A percentile compares a stretch with the other conserved stretches of the same genome.
These are phyloP conservation scores for Margarornis squamiger DNA, from an alignment of 2,797 vertebrate species.

Conservation along the genomic window DNA sequence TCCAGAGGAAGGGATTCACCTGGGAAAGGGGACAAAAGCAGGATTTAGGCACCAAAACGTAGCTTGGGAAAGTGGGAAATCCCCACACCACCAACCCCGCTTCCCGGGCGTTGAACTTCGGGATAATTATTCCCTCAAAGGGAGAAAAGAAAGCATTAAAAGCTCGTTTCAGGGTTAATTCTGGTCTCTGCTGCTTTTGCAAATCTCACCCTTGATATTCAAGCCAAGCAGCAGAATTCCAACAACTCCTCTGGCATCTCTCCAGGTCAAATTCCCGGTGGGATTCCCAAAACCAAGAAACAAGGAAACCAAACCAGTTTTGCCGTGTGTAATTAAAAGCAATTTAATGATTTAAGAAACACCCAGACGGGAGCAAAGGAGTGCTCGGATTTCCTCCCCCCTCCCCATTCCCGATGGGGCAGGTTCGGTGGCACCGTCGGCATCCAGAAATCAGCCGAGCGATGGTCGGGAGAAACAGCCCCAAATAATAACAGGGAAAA, in stretches of 20 bases:
- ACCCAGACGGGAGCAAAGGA: not conserved
- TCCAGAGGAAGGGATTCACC: not conserved
- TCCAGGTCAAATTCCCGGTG: not conserved
- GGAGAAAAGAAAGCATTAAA: not conserved
- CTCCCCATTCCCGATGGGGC: fast-evolving
- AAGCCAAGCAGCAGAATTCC: not conserved
- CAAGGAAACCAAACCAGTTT: constrained; percentile 36
- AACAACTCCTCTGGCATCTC: not conserved
- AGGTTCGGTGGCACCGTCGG: fast-evolving
- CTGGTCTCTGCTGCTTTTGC: not conserved
- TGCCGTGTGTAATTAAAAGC: not conserved
- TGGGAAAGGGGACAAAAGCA: not conserved
- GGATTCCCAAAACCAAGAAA: not conserved
- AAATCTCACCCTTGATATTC: not conserved
- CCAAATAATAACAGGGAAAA: not conserved
- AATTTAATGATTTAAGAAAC: not conserved
- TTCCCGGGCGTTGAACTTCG: fast-evolving
- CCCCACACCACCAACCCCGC: not conserved
- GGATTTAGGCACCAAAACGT: not conserved
- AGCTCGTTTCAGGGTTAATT: not conserved
- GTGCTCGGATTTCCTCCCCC: not conserved
- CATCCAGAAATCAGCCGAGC: not conserved
- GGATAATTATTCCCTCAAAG: not conserved
- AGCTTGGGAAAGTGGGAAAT: not conserved
- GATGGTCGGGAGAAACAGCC: not conserved